Evolutionary conservation across 2,797 vertebrate species (phyloP), one percentile per base, ranked within the genome.

Genomic region (Poeciliopsis presidionis): DNA sequence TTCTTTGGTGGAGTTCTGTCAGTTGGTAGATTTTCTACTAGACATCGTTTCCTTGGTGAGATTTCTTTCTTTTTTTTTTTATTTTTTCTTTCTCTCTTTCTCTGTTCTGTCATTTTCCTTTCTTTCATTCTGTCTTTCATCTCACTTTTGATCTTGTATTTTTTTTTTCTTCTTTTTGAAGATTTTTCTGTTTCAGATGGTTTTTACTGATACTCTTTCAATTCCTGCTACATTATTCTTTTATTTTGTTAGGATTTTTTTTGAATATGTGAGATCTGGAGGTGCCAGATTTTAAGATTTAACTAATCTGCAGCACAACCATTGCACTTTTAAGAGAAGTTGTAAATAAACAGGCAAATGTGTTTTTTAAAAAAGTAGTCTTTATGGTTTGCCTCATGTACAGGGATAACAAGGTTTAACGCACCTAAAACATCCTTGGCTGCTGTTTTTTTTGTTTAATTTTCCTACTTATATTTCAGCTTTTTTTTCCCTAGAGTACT

Each of bases 11-110:
- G 98, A 96, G 92, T 99, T 99, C 94, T 99, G 98, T 94, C 96
- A 97, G 86, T 94, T 99, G 86, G 97, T 99, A 70, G 98, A 99
- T 95, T 99, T 99, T 94, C 96, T 99, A 73, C 93, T 99, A 95
- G 98, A 99, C 94, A 98, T 99, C 78, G 98, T 99, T 84, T 99
- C 98, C 92, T 95, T 99, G 98, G 98, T 99, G 96, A 97, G 97
- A 79, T 11, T 81, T 41, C 74, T 20, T 61, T 5, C 5, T 78
- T 0, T 41, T 41, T 57, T 5, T 36, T 18, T 0, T 41, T 41
- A 51, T 5, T 36, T 18, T 79, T 12, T 28, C 6, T 77, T 45
- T 61, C 13, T 51, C 14, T 75, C 79, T 12, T 61, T 12, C 51
- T 67, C 75, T 18, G 59, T 18, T 65, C 30, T 72, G 30, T 22